Evolutionary conservation across 2,113 vertebrate species (phyloP), one percentile per base, ranked within the genome.

Genomic region (Oryzias woworae): DNA sequence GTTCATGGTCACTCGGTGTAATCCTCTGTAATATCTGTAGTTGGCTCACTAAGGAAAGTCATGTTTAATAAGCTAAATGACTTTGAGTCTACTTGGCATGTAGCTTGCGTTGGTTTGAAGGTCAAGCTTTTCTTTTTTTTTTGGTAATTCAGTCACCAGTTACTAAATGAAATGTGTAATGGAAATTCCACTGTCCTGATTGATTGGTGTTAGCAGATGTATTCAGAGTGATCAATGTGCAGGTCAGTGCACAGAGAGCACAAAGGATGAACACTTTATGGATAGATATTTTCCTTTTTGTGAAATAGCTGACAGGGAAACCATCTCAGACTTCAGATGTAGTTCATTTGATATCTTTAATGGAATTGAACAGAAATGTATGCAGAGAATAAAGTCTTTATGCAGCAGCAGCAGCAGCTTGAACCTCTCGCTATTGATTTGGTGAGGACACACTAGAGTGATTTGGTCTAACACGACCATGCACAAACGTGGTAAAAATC

Each of bases 121-220:
- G 86, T 85, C 80, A 53, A 7, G 20, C 41, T 75, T 36, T 36
- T 36, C 8, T 10, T 26, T 28, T 28, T 28, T 28, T 6, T 20
- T 20, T 20, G 5, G 8, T 47, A 42, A 1, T 26, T 14, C 15
- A 36, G 36, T 36, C 36, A 36, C 36, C 36, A 36, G 36, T 36
- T 36, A 36, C 50, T 46, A 50, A 80, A 75, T 57, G 47, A 80
- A 69, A 58, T 26, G 61, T 28, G 47, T 54, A 78, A 82, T 74
- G 89, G 85, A 89, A 90, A 84, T 76, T 87, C 82, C 69, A 61
- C 58, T 85, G 62, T 66, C 47, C 43, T 18, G 15, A 85, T 84
- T 58, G 81, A 80, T 73, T 65, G 49, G 61, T 58, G 71, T 64
- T 58, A 55, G 48, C 75, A 60, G 66, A 66, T 67, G 69, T 53